These are phyloP conservation scores for Carcina quercana DNA, from an alignment of 2,888 invertebrate genomes.

Conservation along the genomic window DNA sequence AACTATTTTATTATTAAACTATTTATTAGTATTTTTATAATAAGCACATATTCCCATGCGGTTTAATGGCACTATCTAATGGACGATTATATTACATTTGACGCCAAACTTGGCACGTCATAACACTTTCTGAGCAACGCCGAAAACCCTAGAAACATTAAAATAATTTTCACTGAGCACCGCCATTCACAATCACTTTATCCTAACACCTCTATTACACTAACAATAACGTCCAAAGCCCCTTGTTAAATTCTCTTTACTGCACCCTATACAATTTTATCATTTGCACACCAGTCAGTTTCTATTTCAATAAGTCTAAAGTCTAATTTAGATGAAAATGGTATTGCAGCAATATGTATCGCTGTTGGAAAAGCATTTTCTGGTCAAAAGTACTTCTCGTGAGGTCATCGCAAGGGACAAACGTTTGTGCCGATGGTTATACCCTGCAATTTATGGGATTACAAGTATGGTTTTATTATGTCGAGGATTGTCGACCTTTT, in stretches of 20 bases:
- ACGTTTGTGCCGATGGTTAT: constrained; percentile 8
- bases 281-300: no score
- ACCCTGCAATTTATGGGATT: constrained; percentile 10
- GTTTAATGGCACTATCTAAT: no score
- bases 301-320: no score
- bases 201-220: constrained; percentile 1
- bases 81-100: no score
- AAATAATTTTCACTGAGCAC: constrained; percentile 1
- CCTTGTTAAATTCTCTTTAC: constrained; percentile 5
- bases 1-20: no score
- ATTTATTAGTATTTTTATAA: no score
- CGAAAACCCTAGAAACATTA: not conserved
- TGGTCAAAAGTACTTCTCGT: constrained; percentile 8
- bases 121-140: no score
- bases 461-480: constrained; percentile 5
- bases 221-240: constrained; percentile 3
- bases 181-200: constrained; percentile 3
- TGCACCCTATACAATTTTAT: not conserved
- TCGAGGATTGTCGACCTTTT: constrained; percentile 2
- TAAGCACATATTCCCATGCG: no score
- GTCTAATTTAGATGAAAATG: no score
- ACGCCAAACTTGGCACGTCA: no score
- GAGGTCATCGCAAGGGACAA: constrained; percentile 8
- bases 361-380: constrained; percentile 2
- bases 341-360: no score